phyloP scores from a whole-genome alignment of 35 echinoderm and acorn worm genomes.

The Acanthaster planci region DNA sequence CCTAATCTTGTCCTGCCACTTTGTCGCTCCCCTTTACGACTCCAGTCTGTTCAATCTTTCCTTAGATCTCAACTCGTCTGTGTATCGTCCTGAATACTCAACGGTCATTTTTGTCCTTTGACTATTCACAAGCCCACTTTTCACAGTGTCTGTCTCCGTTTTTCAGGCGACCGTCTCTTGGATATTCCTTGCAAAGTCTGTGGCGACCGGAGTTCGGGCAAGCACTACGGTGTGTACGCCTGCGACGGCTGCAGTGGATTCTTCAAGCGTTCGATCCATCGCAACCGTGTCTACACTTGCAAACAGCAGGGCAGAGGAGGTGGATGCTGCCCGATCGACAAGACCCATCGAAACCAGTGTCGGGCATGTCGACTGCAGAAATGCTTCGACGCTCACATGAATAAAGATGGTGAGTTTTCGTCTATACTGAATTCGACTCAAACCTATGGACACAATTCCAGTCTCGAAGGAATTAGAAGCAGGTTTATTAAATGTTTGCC shows the following conservation, averaged over 20 bases:
- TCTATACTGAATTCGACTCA: no score
- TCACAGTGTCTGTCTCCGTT: background rate
- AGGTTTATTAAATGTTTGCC: no score
- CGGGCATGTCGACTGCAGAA: constrained; percentile 90
- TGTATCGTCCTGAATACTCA: no score
- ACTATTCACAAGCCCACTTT: no score
- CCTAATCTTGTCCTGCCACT: no score
- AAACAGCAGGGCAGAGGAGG: constrained; percentile 80
- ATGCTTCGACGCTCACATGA: constrained; percentile 96
- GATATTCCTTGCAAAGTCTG: constrained; percentile 97
- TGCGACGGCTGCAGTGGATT: constrained; percentile 99
- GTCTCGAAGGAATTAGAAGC: no score
- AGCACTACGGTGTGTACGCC: constrained; percentile 98
- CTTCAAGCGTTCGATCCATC: constrained; percentile 95
- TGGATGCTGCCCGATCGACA: constrained; percentile 87
- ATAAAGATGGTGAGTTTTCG: constrained; percentile 87
- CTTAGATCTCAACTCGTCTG: no score
- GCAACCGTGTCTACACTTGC: constrained; percentile 89
- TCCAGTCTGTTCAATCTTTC: no score
- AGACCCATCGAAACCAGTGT: constrained; percentile 98
- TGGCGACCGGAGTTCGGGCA: constrained; percentile 94
- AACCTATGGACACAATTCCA: no score
- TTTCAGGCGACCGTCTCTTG: constrained; percentile 69
- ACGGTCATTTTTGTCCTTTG: no score
- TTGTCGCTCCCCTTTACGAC: no score